Evolutionary conservation across 2,888 invertebrate species (phyloP), one percentile per base, ranked within the genome.

Genomic region (Nycteola revayana): DNA sequence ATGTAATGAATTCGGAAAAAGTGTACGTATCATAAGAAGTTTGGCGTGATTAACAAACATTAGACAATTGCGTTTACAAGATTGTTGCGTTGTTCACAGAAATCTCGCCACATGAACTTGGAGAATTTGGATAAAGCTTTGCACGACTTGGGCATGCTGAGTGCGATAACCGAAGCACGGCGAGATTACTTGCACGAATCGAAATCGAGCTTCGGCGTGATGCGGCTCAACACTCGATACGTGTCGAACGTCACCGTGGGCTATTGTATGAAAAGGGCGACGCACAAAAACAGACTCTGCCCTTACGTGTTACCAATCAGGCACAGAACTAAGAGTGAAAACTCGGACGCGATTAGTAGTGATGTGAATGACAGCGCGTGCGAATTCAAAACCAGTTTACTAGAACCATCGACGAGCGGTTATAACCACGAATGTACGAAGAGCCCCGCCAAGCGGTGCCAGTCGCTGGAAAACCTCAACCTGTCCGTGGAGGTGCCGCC

Each of bases 231-330:
- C 64, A 90, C 91, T 32, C 86, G 91, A 44, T 92, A 91, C 65
- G 91, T 92, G 18, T 91, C 91, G 31, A 91, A 91, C 60, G 91
- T 92, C 35, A 91, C 91, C 9, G 90, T 92, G 48, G 91, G 91
- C 4, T 91, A 90, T 63, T 89, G 90, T 60, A 90, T 91, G 80
- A 87, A 89, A 56, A 75, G 90, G 46, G 71, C 86, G 22, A 72
- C 89, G 25, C 86, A 84, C 34, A 90, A 90, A 60, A 89, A 89
- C 75, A 83, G 92, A 62, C 89, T 90, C 46, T 91, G 90, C 63
- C 92, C 92, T 1, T 92, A 92, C 65, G 80, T 86, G 27, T 59
- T 90, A 49, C 90, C 90, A 25, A 89, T 90, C 39, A 75, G 92
- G 49, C 90, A 90, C 60, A 80, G 91, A 69, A 91, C 91, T 49